phyloP scores from a whole-genome alignment of 2,888 invertebrate genomes.

The Machimus rusticus region DNA sequence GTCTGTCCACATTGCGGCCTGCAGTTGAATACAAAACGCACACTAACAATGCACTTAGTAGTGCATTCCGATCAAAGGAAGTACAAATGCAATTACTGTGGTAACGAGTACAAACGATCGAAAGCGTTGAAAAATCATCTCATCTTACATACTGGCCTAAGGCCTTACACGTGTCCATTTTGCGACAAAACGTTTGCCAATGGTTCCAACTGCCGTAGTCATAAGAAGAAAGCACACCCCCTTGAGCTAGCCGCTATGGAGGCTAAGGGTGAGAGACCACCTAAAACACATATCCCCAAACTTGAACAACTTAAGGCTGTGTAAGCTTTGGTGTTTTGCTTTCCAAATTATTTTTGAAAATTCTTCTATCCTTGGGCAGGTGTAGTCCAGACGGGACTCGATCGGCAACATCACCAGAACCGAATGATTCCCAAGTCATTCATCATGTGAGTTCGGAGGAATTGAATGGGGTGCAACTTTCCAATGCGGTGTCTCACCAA shows the following conservation, averaged over 20 bases:
- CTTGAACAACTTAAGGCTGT: slow-evolving; percentile 58
- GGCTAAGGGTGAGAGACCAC: slow-evolving; percentile 56
- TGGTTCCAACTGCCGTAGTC: slow-evolving; percentile 62
- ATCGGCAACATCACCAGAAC: neutral
- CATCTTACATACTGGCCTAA: slow-evolving; percentile 60
- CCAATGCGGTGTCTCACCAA: neutral
- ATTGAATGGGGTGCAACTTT: neutral
- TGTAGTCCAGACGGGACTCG: neutral
- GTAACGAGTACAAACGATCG: slow-evolving; percentile 59
- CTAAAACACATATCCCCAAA: slow-evolving; percentile 57
- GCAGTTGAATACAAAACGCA: slow-evolving; percentile 63
- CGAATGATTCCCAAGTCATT: neutral
- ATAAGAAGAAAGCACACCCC: slow-evolving; percentile 61
- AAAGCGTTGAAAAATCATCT: slow-evolving; percentile 61
- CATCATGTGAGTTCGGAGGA: neutral
- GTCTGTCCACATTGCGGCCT: slow-evolving; percentile 62
- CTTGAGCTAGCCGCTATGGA: slow-evolving; percentile 60
- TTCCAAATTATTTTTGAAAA: neutral
- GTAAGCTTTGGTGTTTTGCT: slow-evolving; percentile 51
- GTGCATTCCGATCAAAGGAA: slow-evolving; percentile 60
- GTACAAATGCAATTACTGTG: slow-evolving; percentile 60
- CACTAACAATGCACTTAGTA: slow-evolving; percentile 63
- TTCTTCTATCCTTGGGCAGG: neutral
- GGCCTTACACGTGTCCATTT: slow-evolving; percentile 61
- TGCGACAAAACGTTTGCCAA: slow-evolving; percentile 61